Conservation (phyloP, 1,140 invertebrate genomes). For the Pemphigus obesinymphae region DNA sequence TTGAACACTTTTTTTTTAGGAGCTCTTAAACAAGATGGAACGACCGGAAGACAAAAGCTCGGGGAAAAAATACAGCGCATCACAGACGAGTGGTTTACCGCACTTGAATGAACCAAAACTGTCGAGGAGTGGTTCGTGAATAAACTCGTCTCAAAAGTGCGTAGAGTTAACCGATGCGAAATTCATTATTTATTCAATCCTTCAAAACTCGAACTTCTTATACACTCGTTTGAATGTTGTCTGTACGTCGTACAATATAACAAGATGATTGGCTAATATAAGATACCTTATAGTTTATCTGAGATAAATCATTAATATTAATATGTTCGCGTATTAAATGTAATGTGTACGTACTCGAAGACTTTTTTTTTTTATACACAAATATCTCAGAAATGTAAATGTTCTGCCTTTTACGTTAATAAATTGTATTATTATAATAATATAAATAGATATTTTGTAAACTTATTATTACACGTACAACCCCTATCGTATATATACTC, state of each 20-base stretch:
- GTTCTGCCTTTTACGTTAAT: background rate
- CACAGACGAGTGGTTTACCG: constrained; percentile 24
- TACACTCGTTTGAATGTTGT: background rate
- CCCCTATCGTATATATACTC: background rate
- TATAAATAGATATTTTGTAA: too few species aligned
- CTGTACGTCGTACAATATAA: background rate
- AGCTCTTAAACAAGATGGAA: background rate
- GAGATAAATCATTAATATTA: too few species aligned
- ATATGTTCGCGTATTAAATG: too few species aligned
- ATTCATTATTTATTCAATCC: constrained; percentile 28
- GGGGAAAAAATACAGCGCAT: background rate
- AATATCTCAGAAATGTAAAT: too few species aligned
- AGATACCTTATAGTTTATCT: too few species aligned
- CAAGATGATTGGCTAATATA: background rate
- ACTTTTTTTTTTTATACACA: too few species aligned
- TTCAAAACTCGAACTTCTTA: background rate
- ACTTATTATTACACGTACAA: background rate
- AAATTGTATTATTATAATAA: background rate
- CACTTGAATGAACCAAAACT: constrained; percentile 32
- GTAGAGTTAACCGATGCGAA: constrained; percentile 11
- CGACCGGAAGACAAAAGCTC: constrained; percentile 11
- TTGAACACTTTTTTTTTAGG: constrained; percentile 14
- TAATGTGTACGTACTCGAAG: too few species aligned
- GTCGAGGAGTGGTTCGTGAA: constrained; percentile 3
- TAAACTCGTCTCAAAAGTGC: constrained; percentile 2